Conservation (phyloP, 2,113 vertebrate species). For the Oryzias curvinotus region DNA sequence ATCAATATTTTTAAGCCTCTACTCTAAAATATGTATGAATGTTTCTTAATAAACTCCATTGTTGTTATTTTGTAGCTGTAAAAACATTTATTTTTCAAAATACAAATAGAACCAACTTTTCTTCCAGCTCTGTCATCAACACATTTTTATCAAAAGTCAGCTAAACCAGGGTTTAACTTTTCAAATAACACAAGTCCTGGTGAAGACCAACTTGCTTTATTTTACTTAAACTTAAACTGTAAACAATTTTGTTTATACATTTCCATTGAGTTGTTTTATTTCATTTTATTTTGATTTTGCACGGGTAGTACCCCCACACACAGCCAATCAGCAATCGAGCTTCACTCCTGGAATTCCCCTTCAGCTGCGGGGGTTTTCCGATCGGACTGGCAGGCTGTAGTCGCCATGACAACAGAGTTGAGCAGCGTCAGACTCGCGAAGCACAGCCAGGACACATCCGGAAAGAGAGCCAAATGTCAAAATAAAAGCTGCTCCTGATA, state of each 20-base stretch:
- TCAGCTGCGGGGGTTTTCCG: conserved; percentile 75
- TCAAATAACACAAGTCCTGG: background rate
- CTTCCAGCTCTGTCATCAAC: too few relatives aligned
- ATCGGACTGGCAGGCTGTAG: conserved; percentile 26
- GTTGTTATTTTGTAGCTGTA: too few relatives aligned
- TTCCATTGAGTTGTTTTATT: too few relatives aligned
- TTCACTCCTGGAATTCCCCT: conserved; percentile 77
- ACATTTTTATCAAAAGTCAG: too few relatives aligned
- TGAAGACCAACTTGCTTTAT: background rate
- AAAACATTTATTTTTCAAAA: too few relatives aligned
- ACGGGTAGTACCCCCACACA: conserved; percentile 14
- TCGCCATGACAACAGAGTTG: conserved; percentile 28
- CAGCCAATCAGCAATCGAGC: conserved; percentile 38
- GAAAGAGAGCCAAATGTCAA: conserved; percentile 1
- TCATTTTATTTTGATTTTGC: too few relatives aligned
- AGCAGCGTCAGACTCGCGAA: background rate
- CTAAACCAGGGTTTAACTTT: background rate
- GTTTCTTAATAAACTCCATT: too few relatives aligned
- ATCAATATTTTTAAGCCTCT: too few relatives aligned
- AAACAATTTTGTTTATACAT: background rate
- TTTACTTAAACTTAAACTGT: too few relatives aligned
- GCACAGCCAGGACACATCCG: background rate
- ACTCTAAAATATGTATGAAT: too few relatives aligned
- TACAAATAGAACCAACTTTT: too few relatives aligned
- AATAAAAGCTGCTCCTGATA: conserved; percentile 28